A percentile compares a stretch with the other conserved stretches of the same genome.
Conservation (phyloP, 2,113 vertebrate genomes). For the Tachycineta bicolor region DNA sequence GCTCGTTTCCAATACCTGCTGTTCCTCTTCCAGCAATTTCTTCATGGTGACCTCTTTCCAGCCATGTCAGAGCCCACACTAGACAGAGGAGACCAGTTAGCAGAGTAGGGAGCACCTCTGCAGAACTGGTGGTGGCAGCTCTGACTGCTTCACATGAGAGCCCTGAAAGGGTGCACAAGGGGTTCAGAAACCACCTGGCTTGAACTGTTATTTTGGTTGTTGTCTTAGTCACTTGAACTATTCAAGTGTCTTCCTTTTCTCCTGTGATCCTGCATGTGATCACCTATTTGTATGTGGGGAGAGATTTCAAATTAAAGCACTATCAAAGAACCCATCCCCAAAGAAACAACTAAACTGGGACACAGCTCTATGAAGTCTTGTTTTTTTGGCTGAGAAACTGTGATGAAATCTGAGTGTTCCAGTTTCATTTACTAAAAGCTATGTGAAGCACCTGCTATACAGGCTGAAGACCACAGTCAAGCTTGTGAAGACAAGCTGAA, state of each 20-base stretch:
- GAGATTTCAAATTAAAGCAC: not conserved
- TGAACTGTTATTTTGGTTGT: not conserved
- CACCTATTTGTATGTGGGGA: not conserved
- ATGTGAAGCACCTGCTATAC: not conserved
- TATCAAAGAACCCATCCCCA: not conserved
- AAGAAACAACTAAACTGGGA: not conserved
- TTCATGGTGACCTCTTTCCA: not conserved
- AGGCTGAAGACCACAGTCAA: not conserved
- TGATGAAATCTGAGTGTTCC: not conserved
- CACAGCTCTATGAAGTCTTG: not conserved
- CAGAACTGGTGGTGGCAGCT: not conserved
- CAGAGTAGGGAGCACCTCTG: rapidly evolving
- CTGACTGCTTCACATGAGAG: not conserved
- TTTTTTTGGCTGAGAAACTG: not conserved
- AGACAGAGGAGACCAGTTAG: not conserved
- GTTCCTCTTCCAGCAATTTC: not conserved
- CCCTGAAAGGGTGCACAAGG: not conserved
- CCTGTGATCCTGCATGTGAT: not conserved
- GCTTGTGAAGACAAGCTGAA: not conserved
- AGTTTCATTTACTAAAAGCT: not conserved
- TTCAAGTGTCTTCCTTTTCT: not conserved
- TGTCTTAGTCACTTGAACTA: not conserved
- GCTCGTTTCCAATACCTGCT: not conserved
- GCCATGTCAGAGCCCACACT: not conserved
- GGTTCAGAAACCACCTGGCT: not conserved